phyloP scores from a whole-genome alignment of 2,888 invertebrate genomes.

The Ennomos fuscantarius region DNA sequence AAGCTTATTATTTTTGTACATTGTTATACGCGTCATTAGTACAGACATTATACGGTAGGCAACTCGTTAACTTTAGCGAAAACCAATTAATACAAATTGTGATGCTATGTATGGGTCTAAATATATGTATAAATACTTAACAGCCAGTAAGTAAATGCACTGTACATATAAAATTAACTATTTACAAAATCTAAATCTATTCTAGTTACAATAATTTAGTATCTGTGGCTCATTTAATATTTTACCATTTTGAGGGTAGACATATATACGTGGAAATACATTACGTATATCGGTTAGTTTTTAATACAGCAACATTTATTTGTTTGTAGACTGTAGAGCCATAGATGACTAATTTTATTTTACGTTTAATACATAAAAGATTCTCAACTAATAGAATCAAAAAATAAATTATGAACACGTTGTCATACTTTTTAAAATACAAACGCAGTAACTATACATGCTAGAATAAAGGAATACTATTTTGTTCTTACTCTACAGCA shows the following conservation, averaged over 20 bases:
- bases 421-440: slow-evolving; percentile 54
- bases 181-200: slow-evolving; percentile 59
- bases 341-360: slow-evolving; percentile 12
- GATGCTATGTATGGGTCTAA: slow-evolving; percentile 54
- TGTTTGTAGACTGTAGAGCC: slow-evolving; percentile 28
- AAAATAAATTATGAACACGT: slow-evolving; percentile 73
- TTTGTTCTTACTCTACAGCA: slow-evolving; percentile 60
- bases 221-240: slow-evolving; percentile 13
- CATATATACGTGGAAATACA: too few species aligned
- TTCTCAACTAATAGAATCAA: slow-evolving; percentile 54
- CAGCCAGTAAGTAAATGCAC: slow-evolving; percentile 80
- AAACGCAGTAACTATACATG: slow-evolving; percentile 49
- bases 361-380: slow-evolving; percentile 46
- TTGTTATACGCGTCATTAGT: slow-evolving; percentile 79
- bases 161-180: slow-evolving; percentile 74
- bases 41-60: slow-evolving; percentile 40
- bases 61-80: slow-evolving; percentile 55
- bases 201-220: slow-evolving; percentile 21
- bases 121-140: slow-evolving; percentile 73
- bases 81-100: slow-evolving; percentile 53
- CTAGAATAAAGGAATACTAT: slow-evolving; percentile 69
- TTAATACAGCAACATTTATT: too few species aligned
- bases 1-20: slow-evolving; percentile 84
- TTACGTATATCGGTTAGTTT: too few species aligned
- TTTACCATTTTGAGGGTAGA: too few species aligned